These are phyloP conservation scores for Hoplias malabaricus DNA, from an alignment of 2,113 vertebrate genomes.

Conservation along the genomic window DNA sequence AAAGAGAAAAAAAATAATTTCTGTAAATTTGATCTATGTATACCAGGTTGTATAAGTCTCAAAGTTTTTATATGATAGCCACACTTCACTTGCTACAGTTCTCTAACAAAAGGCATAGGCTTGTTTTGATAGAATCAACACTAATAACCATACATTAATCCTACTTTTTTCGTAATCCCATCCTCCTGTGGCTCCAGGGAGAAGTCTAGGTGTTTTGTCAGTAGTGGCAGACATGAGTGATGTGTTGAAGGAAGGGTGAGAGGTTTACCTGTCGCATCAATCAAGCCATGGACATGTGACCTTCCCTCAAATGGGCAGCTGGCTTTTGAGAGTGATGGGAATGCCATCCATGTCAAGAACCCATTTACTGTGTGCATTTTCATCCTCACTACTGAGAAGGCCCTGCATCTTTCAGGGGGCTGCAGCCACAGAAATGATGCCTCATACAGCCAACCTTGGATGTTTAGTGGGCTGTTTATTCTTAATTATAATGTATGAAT, in stretches of 20 bases:
- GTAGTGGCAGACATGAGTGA: slow-evolving; percentile 40
- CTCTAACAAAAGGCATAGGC: background rate
- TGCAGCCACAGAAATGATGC: background rate
- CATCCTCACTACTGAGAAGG: background rate
- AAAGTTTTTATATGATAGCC: background rate
- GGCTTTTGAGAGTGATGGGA: slow-evolving; percentile 40
- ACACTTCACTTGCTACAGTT: background rate
- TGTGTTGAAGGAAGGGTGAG: slow-evolving; percentile 25
- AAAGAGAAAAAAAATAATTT: no score
- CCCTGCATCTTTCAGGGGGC: slow-evolving; percentile 6
- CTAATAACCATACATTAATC: slow-evolving; percentile 2
- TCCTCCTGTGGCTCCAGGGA: background rate
- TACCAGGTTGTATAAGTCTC: no score
- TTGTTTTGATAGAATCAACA: background rate
- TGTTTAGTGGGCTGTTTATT: slow-evolving; percentile 5
- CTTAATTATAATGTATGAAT: background rate
- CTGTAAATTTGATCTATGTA: no score
- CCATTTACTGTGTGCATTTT: slow-evolving; percentile 23
- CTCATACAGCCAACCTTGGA: background rate
- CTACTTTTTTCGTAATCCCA: background rate
- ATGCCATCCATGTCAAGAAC: slow-evolving; percentile 33
- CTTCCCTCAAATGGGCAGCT: slow-evolving; percentile 33
- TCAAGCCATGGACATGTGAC: slow-evolving; percentile 38
- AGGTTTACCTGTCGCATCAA: slow-evolving; percentile 46
- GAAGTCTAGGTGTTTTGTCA: slow-evolving; percentile 1